phyloP scores from a whole-genome alignment of 2,797 vertebrate genomes.

The Pseudopleuronectes americanus region DNA sequence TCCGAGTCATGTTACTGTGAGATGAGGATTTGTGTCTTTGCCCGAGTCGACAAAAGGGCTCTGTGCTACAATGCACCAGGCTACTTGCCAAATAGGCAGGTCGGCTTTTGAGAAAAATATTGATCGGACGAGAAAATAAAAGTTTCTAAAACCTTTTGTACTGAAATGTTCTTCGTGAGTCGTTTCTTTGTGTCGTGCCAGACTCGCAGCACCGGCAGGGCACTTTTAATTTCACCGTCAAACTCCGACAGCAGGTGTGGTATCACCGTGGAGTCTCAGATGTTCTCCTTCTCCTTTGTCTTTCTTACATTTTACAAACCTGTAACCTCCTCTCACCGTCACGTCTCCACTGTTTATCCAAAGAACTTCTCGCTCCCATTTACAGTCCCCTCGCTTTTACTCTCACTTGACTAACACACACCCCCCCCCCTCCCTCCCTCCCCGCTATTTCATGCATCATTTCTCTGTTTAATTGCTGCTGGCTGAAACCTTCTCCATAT shows the following conservation, averaged over 20 bases:
- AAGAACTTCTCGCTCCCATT: slow-evolving; percentile 45
- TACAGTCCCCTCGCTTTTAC: slow-evolving; percentile 54
- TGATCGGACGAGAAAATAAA: slow-evolving; percentile 17
- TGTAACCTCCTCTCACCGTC: slow-evolving; percentile 34
- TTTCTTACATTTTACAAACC: slow-evolving; percentile 21
- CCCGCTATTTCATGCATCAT: slow-evolving; percentile 83
- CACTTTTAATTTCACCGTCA: slow-evolving; percentile 1
- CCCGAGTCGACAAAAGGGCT: slow-evolving; percentile 11
- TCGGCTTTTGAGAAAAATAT: slow-evolving; percentile 38
- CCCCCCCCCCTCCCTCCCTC: slow-evolving; percentile 21
- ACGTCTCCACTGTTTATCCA: slow-evolving; percentile 21
- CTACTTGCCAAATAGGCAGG: slow-evolving; percentile 5
- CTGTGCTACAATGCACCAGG: slow-evolving; percentile 1
- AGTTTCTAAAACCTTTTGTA: slow-evolving; percentile 20
- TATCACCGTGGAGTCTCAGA: slow-evolving; percentile 36
- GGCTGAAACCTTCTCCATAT: slow-evolving; percentile 76
- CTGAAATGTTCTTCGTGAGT: neutral
- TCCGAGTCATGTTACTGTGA: neutral
- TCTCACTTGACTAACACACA: slow-evolving; percentile 48
- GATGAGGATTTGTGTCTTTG: neutral
- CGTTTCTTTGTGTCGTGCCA: slow-evolving; percentile 10
- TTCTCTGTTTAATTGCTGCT: slow-evolving; percentile 86
- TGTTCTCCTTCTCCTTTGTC: slow-evolving; percentile 20
- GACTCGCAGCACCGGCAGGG: slow-evolving; percentile 1
- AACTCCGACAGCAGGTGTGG: slow-evolving; percentile 20